Base-by-base conservation (phyloP, 2,888 invertebrate genomes). In the Drosophila nigricruria region DNA sequence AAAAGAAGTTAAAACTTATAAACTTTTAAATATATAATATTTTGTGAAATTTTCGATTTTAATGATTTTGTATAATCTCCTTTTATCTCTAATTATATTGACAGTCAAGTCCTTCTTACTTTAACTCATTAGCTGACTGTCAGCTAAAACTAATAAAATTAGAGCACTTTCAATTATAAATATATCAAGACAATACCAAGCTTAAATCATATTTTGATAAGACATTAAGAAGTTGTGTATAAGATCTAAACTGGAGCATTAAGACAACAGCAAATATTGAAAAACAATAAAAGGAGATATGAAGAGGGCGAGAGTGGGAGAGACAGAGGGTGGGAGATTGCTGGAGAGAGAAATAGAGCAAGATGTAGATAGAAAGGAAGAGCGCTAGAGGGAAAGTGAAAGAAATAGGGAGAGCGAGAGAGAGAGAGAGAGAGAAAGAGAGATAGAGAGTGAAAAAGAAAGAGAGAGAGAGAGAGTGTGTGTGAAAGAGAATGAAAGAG, bases 231-330 rank as follows among this genome's bases (percentile, higher is more conserved):
- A 30, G 36, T 53, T 34, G 36, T 52, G 14, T 47, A 36, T 30
- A 56, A 56, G 49, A 40, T 45, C 50, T 45, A 49, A 58, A 40
- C 40, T 67, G 54, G 59, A 50, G 54, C 43, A 72, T 53, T 50
- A 54, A 58, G 53, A 12, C 30, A 61, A 58, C 5, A 54, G 43
- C 10, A 73, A 66, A 76, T 76, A 67, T 76, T 76, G 58, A 5
- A 54, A 68, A 52, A 42, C 63, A 60, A 76, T 77, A 77, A 65
- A 56, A 32, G 38, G 40, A 60, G 25, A 34, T 32, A 36, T 45
- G 20, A 16, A 16, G 30, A 23, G 20, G 12, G 16, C 8, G 5
- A 49, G 25, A 6, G 43, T 50, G 47, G 32, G 14, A 16, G 27
- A 64, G 30, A 59, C 18, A 16, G 32, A 25, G 38, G n/a, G 6